Conservation (phyloP, 2,113 vertebrate genomes). For the Alligator mississippiensis region DNA sequence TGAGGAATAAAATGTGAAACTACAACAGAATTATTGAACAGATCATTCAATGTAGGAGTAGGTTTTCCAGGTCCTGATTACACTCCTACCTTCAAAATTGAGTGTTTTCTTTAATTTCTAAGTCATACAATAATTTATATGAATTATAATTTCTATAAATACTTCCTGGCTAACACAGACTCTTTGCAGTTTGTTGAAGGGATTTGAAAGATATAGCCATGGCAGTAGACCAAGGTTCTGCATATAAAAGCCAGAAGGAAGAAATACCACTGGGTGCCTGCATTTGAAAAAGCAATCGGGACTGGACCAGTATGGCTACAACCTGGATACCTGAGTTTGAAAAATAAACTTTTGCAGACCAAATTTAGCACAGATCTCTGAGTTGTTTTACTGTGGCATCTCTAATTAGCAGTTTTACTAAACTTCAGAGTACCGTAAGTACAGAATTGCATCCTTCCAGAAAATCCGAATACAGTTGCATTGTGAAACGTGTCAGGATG, state of each 20-base stretch:
- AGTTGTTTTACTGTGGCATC: background rate
- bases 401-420: background rate
- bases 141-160: background rate
- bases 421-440: background rate
- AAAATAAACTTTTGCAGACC: background rate
- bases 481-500: background rate
- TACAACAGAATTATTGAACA: no score
- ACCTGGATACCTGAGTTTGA: background rate
- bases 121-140: background rate
- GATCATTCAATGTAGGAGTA: no score
- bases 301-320: no score
- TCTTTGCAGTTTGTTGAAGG: constrained; percentile 50
- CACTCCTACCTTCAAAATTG: background rate
- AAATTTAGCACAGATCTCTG: background rate
- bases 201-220: background rate
- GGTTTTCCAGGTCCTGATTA: background rate
- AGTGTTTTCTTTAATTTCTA: background rate
- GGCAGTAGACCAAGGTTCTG: background rate
- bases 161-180: background rate
- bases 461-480: background rate
- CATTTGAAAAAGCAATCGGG: no score
- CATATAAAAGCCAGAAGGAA: background rate
- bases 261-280: background rate
- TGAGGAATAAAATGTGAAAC: background rate
- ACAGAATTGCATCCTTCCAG: background rate